Evolutionary conservation across 2,888 invertebrate genomes (phyloP), one percentile per base, ranked within the genome.

Genomic region (Epistrophe grossulariae): DNA sequence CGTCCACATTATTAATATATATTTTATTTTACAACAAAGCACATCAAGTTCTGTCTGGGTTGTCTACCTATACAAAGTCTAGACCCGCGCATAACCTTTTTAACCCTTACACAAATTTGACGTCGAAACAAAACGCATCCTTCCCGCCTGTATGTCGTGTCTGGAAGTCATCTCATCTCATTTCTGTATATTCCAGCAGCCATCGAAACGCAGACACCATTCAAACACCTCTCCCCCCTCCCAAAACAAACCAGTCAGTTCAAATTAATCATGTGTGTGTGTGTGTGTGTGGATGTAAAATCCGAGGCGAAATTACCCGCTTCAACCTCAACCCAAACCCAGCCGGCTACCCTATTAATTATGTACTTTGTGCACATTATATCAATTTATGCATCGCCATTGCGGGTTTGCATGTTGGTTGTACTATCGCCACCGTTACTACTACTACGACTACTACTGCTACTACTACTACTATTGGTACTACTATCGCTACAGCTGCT

Each of bases 311-410:
- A 64, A 64, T 59, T 50, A 35, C 38, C 68, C 38, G 38, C 24
- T 43, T 15, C n/a, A 45, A 19, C 11, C 28, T 38, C 17, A n/a
- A n/a, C n/a, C 24, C 57, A 60, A 38, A 57, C 64, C 40, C n/a
- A 24, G 35, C 48, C 0, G 52, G 62, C 72, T 68, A 62, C 72
- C 70, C 68, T 70, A 85, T 85, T 85, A 85, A 81, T 81, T 81
- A 85, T 81, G 84, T 85, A 85, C 81, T 78, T 78, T 81, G 84
- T 85, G 77, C 81, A 85, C 78, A 85, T 85, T 78, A 81, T 78
- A 85, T 81, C 72, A 70, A 81, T 81, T 77, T 81, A 85, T 73
- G 62, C 77, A 73, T 77, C 68, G 62, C 45, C 77, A 52, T 79
- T 59, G 28, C 62, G 55, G 52, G 73, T 35, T 78, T 77, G 81